Evolutionary conservation across 2,888 invertebrate genomes (phyloP), one percentile per base, ranked within the genome.

Genomic region (Oligia latruncula): DNA sequence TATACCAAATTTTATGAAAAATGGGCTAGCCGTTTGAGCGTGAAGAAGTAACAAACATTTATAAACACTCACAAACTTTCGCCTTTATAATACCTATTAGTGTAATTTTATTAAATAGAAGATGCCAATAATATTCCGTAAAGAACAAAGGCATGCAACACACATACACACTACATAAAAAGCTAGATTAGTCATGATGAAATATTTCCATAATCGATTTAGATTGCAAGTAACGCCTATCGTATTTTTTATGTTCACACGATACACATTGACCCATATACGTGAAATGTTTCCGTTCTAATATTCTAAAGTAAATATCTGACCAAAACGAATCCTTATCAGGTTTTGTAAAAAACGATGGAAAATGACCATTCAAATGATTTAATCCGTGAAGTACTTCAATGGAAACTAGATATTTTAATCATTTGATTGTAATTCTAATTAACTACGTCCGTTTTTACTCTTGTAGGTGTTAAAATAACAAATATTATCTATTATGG

Each of bases 241-340:
- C 72, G 46, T n/a, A n/a, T 46, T 68, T 80, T 73, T 43, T 74
- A 77, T 62, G 60, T 68, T 74, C 35, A 70, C 74, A 60, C 60
- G 62, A 74, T 76, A 71, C 52, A 67, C 46, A 68, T 29, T 87
- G 84, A 84, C 80, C 84, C 17, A 72, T 64, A 78, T 60, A 40
- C 55, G 11, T 20, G 23, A 71, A 77, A 72, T 58, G 9, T 62
- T 77, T 66, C 67, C 52, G 73, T 76, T 83, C 17, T 58, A 74
- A 52, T 67, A 74, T 85, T 74, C 13, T 46, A 75, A 72, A 70
- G 43, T 62, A 70, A 13, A 52, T 62, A 46, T 5, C 43, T n/a
- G 76, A 65, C 40, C 35, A 46, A 55, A 83, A 77, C 79, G 62
- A 87, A 77, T 84, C 17, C 77, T 85, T 87, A 85, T 87, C 87